A percentile compares a stretch with the other conserved stretches of the same genome.
phyloP scores from a whole-genome alignment of 2,113 vertebrate genomes.

The Puma concolor region DNA sequence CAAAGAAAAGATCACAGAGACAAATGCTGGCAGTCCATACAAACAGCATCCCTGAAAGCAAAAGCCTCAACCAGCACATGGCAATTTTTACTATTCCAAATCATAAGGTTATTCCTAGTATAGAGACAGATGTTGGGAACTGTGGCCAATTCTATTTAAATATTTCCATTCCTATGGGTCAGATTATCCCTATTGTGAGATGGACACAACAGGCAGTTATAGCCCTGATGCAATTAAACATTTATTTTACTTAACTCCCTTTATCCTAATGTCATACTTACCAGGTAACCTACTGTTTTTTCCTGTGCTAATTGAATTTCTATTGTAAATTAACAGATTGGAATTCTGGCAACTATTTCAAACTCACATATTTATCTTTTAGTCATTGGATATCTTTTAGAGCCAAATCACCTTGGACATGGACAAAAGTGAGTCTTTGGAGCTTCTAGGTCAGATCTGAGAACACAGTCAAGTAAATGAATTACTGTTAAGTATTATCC shows the following conservation, averaged over 20 bases:
- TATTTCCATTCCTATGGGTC: background rate
- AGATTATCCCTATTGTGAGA: background rate
- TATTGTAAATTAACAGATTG: background rate
- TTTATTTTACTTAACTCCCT: background rate
- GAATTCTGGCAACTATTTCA: background rate
- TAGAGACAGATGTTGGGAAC: background rate
- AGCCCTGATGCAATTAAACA: background rate
- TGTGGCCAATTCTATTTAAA: background rate
- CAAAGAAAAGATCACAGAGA: conserved; percentile 4
- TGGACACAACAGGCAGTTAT: background rate
- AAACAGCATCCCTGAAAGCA: background rate
- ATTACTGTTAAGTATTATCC: background rate
- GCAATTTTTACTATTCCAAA: background rate
- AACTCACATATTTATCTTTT: background rate
- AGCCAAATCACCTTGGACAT: background rate
- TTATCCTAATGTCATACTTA: background rate
- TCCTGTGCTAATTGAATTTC: background rate
- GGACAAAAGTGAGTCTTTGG: background rate
- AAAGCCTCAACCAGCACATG: background rate
- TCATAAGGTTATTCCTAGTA: background rate
- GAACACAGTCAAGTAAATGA: background rate
- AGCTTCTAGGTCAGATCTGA: background rate
- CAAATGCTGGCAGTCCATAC: background rate
- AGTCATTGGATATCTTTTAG: background rate
- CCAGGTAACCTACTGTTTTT: background rate